Conservation (phyloP, 2,113 vertebrate genomes). For the Thalassoma bifasciatum region DNA sequence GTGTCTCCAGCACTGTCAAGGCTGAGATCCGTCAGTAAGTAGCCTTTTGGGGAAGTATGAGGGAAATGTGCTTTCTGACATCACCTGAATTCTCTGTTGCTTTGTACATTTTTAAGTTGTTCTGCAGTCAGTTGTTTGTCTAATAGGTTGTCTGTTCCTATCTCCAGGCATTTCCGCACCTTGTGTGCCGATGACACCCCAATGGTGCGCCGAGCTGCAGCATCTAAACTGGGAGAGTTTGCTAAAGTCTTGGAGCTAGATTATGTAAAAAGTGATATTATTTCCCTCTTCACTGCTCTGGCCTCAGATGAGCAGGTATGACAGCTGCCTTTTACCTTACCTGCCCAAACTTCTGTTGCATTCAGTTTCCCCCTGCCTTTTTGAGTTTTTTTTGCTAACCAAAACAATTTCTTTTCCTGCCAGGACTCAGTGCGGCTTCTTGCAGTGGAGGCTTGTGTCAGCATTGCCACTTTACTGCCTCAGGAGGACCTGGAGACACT, state of each 20-base stretch:
- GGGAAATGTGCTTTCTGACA: too few species aligned
- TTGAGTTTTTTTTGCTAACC: background rate
- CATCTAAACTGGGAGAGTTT: conserved; percentile 93
- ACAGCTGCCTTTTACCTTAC: background rate
- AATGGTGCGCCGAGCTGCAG: conserved; percentile 92
- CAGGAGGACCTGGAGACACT: conserved; percentile 89
- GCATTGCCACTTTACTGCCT: conserved; percentile 88
- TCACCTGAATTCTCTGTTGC: background rate
- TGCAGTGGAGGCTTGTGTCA: conserved; percentile 91
- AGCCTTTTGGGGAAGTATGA: background rate
- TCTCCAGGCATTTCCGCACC: conserved; percentile 88
- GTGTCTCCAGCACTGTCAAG: conserved; percentile 89
- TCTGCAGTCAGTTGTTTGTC: background rate
- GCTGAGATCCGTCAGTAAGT: conserved; percentile 93
- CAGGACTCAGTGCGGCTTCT: conserved; percentile 90
- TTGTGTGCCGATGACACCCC: conserved; percentile 93
- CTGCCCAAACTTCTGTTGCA: background rate
- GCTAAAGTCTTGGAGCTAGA: conserved; percentile 93
- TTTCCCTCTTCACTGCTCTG: conserved; percentile 90
- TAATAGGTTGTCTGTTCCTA: conserved; percentile 3
- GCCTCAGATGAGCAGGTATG: conserved; percentile 93
- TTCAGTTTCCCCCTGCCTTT: background rate
- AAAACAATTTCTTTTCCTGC: background rate
- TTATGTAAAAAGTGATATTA: conserved; percentile 93
- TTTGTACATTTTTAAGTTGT: background rate